Evolutionary conservation across 2,113 vertebrate species (phyloP).

Genomic region (Phrynosoma blainvillii): DNA sequence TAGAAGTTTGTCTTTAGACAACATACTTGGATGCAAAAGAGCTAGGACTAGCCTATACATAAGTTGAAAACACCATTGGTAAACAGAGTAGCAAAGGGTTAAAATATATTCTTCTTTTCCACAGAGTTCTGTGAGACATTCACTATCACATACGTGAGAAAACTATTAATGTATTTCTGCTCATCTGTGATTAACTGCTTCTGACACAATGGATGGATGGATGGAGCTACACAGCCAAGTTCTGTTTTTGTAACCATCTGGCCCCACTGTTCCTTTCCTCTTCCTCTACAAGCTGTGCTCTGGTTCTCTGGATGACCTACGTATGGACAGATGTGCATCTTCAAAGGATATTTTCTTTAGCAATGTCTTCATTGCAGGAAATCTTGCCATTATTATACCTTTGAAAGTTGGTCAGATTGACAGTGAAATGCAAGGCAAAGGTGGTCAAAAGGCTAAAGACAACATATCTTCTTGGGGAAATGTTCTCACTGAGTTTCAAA

Average conservation of each 20-base stretch:
- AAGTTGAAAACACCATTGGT: not conserved
- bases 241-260: slow-evolving; percentile 52
- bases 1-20: not conserved
- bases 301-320: fast-evolving
- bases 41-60: not conserved
- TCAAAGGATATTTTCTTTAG: not conserved
- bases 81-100: not conserved
- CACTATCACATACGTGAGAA: not conserved
- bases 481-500: not conserved
- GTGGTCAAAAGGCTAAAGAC: not conserved
- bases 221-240: slow-evolving; percentile 48
- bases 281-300: fast-evolving
- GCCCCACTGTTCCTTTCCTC: slow-evolving; percentile 36
- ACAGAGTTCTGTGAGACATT: not conserved
- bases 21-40: not conserved
- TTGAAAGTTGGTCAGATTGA: not conserved
- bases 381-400: not conserved
- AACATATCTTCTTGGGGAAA: not conserved
- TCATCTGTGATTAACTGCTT: slow-evolving; percentile 61
- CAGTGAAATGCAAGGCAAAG: not conserved
- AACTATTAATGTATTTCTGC: slow-evolving; percentile 10
- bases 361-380: slow-evolving; percentile 5
- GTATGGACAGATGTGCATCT: fast-evolving
- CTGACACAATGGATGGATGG: slow-evolving; percentile 65
- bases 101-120: not conserved